Evolutionary conservation across 2,113 vertebrate species (phyloP).

Genomic region (Terrapene triunguis): DNA sequence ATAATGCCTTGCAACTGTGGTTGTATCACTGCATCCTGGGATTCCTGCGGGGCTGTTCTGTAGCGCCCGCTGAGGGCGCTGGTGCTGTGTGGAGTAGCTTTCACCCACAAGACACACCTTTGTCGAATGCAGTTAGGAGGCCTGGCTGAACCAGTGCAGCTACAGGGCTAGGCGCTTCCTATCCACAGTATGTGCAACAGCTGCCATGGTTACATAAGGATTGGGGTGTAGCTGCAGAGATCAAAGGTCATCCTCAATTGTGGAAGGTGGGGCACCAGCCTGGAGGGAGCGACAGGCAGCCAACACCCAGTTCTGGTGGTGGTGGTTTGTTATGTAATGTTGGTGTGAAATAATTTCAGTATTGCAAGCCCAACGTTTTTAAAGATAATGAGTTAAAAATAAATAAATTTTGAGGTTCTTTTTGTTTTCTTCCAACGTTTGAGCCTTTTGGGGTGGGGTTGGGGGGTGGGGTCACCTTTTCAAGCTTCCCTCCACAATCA

Average conservation of each 20-base stretch:
- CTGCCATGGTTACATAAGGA: slow-evolving; percentile 8
- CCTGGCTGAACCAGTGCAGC: rapidly evolving
- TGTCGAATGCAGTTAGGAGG: background rate
- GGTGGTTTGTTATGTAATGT: slow-evolving; percentile 30
- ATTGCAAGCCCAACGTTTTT: slow-evolving; percentile 34
- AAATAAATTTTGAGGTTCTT: background rate
- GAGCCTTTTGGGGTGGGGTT: background rate
- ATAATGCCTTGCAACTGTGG: background rate
- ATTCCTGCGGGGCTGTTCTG: background rate
- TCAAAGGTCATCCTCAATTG: slow-evolving; percentile 37
- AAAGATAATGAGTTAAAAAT: slow-evolving; percentile 23
- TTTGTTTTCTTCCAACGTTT: background rate
- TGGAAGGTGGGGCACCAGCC: slow-evolving; percentile 53
- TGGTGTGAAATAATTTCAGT: slow-evolving; percentile 25
- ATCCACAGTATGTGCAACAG: background rate
- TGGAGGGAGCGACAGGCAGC: slow-evolving; percentile 59
- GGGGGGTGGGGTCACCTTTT: background rate
- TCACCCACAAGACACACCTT: background rate
- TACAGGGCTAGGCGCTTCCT: background rate
- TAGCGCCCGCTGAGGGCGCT: rapidly evolving
- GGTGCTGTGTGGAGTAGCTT: background rate
- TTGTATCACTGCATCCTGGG: background rate
- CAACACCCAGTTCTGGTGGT: slow-evolving; percentile 41
- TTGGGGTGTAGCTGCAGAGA: slow-evolving; percentile 22
- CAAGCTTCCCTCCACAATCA: background rate